Evolutionary conservation across 2,888 invertebrate species (phyloP).

Genomic region (Thysanoteuthis rhombus): DNA sequence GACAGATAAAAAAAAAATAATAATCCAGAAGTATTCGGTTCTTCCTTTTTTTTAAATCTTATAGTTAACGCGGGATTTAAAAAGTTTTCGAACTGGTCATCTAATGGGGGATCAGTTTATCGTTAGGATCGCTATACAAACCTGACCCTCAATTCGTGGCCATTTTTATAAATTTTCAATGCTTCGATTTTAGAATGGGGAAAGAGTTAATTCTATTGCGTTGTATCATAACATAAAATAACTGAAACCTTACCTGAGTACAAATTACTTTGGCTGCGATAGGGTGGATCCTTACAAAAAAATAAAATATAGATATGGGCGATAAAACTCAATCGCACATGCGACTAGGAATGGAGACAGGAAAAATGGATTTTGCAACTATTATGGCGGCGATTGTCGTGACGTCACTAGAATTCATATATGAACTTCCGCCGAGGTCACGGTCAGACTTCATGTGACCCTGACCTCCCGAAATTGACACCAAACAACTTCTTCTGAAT

Average conservation of each 20-base stretch:
- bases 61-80: background rate
- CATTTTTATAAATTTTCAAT: background rate
- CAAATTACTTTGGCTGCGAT: background rate
- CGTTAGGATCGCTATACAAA: background rate
- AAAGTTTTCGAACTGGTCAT: background rate
- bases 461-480: background rate
- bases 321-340: background rate
- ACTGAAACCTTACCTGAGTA: background rate
- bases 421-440: background rate
- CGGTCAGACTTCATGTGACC: background rate
- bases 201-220: background rate
- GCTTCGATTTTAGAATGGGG: background rate
- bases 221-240: background rate
- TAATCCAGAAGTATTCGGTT: background rate
- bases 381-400: background rate
- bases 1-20: background rate
- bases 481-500: too few relatives aligned
- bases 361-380: background rate
- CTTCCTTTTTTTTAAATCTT: background rate
- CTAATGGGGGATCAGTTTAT: background rate
- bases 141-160: background rate
- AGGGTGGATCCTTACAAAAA: background rate
- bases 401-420: background rate
- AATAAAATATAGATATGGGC: background rate
- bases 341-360: background rate